Percentiles rank a stretch among this genome's conserved stretches.
Evolutionary conservation across 2,113 vertebrate genomes (phyloP).

Genomic region (Lynx canadensis): DNA sequence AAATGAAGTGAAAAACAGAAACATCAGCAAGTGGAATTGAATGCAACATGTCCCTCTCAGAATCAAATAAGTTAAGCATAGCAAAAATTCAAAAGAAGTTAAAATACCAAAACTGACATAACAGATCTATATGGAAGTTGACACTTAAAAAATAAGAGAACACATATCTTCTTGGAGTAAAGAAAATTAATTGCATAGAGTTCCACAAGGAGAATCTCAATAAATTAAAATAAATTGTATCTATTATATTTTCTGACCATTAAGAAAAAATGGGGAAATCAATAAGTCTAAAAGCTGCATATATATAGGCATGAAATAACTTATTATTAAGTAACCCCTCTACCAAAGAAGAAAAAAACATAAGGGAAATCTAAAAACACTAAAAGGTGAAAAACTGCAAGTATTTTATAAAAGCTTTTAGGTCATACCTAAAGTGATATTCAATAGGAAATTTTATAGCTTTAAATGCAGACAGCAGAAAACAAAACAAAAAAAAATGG

Average conservation of each 20-base stretch:
- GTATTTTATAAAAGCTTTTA: conserved; percentile 14
- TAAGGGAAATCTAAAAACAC: not conserved
- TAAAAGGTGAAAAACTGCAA: not conserved
- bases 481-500: not conserved
- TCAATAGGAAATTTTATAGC: not conserved
- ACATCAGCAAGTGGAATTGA: not conserved
- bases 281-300: not conserved
- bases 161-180: not conserved
- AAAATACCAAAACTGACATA: not conserved
- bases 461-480: not conserved
- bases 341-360: not conserved
- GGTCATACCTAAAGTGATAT: not conserved
- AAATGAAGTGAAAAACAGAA: not conserved
- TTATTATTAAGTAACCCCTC: not conserved
- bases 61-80: not conserved
- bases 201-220: not conserved
- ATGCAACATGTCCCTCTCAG: not conserved
- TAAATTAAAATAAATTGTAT: not conserved
- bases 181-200: not conserved
- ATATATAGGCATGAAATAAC: not conserved
- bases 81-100: not conserved
- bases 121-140: not conserved
- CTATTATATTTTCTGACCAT: not conserved
- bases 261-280: not conserved
- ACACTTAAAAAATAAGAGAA: not conserved